Evolutionary conservation across 2,888 invertebrate genomes (phyloP).

Genomic region (Calameuta pallipes): DNA sequence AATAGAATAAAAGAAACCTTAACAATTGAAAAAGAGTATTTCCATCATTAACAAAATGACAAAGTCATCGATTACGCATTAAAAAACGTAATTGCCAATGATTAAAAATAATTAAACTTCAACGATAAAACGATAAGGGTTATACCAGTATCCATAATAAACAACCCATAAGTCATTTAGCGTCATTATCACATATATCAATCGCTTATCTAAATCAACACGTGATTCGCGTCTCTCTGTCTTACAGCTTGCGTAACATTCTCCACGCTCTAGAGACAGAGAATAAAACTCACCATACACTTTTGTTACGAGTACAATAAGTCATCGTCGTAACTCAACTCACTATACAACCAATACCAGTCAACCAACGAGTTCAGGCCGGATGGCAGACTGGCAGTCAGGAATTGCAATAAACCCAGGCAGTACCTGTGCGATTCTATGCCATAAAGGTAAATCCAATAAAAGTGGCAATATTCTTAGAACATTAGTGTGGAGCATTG

Average conservation of each 20-base stretch:
- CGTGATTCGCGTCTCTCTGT: background rate
- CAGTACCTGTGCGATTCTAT: slow-evolving; percentile 34
- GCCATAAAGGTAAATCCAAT: slow-evolving; percentile 39
- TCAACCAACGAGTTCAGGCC: slow-evolving; percentile 30
- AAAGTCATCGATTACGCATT: background rate
- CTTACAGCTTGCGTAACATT: background rate
- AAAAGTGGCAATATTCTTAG: slow-evolving; percentile 31
- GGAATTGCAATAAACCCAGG: slow-evolving; percentile 40
- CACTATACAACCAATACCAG: background rate
- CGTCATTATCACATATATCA: background rate
- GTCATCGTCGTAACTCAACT: background rate
- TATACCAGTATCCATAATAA: background rate
- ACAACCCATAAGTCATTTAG: background rate
- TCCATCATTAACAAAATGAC: background rate
- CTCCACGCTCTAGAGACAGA: background rate
- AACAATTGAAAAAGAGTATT: background rate
- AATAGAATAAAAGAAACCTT: background rate
- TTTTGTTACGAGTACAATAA: slow-evolving; percentile 3
- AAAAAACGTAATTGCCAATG: background rate
- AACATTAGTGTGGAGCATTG: slow-evolving; percentile 26
- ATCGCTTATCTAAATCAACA: background rate
- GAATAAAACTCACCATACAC: background rate
- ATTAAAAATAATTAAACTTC: background rate
- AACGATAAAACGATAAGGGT: background rate
- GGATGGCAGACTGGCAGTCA: slow-evolving; percentile 16